Conservation (phyloP, 2,113 vertebrate genomes). For the Montifringilla adamsi region DNA sequence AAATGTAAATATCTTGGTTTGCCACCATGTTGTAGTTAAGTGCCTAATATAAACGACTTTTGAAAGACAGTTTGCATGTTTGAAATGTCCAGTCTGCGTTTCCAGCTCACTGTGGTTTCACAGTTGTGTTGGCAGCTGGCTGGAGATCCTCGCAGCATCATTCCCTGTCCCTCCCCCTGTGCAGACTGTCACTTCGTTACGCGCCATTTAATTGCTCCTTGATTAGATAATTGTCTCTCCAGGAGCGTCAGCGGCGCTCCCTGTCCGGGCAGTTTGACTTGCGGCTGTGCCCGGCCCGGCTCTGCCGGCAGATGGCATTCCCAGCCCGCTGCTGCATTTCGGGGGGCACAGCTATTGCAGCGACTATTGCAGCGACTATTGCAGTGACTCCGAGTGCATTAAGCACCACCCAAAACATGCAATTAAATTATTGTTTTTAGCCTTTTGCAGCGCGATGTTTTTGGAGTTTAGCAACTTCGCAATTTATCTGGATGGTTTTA, state of each 20-base stretch:
- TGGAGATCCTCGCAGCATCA: rapidly evolving
- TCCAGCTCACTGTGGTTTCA: rapidly evolving
- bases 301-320: background rate
- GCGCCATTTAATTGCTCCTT: background rate
- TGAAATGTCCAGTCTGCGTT: background rate
- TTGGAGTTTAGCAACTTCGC: background rate
- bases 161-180: background rate
- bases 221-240: background rate
- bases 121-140: background rate
- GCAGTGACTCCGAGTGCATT: background rate
- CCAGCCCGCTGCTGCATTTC: rapidly evolving
- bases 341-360: no score
- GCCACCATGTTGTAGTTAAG: background rate
- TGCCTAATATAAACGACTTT: background rate
- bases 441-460: background rate
- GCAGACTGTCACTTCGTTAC: background rate
- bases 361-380: no score
- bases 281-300: background rate
- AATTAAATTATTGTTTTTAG: background rate
- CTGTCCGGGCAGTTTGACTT: rapidly evolving
- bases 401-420: background rate
- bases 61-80: background rate
- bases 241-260: background rate
- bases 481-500: rapidly evolving
- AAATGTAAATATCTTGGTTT: background rate